Conservation (phyloP, 2,888 invertebrate species). For the Pantelozetes paolii region DNA sequence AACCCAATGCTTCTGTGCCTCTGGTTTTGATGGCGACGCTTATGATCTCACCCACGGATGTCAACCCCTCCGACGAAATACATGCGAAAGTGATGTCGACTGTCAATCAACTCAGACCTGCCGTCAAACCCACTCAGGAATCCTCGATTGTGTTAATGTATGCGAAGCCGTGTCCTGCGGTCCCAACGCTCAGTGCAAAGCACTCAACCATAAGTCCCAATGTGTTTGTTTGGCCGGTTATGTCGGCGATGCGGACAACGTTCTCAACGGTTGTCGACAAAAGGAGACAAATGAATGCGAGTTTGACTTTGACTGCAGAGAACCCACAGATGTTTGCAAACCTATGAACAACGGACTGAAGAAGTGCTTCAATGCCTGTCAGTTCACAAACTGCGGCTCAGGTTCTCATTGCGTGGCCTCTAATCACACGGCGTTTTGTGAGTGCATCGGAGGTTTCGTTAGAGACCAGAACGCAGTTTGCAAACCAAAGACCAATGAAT, state of each 20-base stretch:
- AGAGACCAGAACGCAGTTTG: constrained; percentile 46
- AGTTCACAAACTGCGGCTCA: constrained; percentile 46
- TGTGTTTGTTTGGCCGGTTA: constrained; percentile 73
- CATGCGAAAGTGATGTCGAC: constrained; percentile 48
- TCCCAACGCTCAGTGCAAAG: constrained; percentile 72
- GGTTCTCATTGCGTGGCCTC: constrained; percentile 46
- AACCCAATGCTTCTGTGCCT: constrained; percentile 63
- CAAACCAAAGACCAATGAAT: constrained; percentile 45
- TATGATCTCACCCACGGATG: constrained; percentile 56
- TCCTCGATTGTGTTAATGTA: constrained; percentile 48
- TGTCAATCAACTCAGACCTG: constrained; percentile 48
- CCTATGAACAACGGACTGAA: constrained; percentile 48
- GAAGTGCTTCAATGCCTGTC: constrained; percentile 47
- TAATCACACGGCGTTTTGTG: constrained; percentile 46
- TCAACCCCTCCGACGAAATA: constrained; percentile 54
- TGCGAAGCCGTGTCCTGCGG: constrained; percentile 55
- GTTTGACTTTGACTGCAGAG: constrained; percentile 48
- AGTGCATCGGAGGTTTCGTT: constrained; percentile 46
- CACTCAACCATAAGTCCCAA: constrained; percentile 65
- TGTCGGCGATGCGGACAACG: constrained; percentile 58
- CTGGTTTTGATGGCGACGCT: constrained; percentile 68
- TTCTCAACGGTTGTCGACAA: constrained; percentile 46
- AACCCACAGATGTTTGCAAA: constrained; percentile 49
- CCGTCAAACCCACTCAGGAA: constrained; percentile 46
- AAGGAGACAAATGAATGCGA: constrained; percentile 48